A percentile compares a stretch with the other conserved stretches of the same genome.
Conservation (phyloP, 2,888 invertebrate species). For the Lydus trimaculatus region DNA sequence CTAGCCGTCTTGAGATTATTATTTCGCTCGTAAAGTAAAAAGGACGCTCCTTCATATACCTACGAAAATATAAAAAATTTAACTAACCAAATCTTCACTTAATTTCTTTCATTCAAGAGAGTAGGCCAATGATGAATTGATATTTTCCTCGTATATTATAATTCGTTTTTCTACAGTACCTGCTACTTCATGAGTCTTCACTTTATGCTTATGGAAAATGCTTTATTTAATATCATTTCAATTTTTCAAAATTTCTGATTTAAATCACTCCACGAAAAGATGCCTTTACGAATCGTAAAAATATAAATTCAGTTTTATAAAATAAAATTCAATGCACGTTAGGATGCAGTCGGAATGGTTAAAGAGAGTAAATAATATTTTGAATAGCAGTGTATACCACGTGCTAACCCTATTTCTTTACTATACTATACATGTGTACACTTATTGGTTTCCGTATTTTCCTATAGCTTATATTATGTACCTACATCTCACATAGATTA, state of each 20-base stretch:
- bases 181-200: neutral
- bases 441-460: neutral
- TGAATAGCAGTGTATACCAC: neutral
- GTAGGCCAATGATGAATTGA: neutral
- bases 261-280: neutral
- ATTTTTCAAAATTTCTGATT: neutral
- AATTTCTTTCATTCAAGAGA: neutral
- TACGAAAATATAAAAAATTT: neutral
- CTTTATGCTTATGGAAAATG: neutral
- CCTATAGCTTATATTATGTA: neutral
- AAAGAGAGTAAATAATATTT: neutral
- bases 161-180: neutral
- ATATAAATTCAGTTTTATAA: neutral
- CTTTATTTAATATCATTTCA: neutral
- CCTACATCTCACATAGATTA: neutral
- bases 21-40: neutral
- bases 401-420: neutral
- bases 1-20: neutral
- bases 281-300: neutral
- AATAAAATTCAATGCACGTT: neutral
- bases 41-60: neutral
- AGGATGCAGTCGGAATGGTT: neutral
- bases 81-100: neutral
- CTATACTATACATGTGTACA: neutral
- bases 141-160: neutral